phyloP scores from a whole-genome alignment of 2,113 vertebrate genomes.

The Telmatochromis sp. region DNA sequence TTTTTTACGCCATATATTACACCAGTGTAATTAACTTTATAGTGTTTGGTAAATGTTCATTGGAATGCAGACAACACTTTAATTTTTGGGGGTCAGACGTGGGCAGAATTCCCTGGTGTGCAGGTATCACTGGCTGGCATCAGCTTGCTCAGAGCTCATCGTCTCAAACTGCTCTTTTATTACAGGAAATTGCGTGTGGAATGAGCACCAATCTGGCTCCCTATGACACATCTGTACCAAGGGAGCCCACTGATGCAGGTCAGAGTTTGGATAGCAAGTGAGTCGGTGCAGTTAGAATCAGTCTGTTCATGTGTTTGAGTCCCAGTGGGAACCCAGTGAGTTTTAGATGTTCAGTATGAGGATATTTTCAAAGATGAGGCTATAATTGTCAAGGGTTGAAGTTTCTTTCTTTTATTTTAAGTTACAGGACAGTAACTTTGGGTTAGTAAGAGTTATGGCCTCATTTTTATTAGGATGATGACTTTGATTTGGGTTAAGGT shows the following conservation, averaged over 20 bases:
- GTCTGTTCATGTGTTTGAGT: not conserved
- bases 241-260: slow-evolving; percentile 19
- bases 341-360: not conserved
- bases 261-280: not conserved
- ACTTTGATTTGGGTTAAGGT: not conserved
- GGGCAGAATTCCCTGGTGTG: slow-evolving; percentile 22
- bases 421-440: not conserved
- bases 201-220: slow-evolving; percentile 25
- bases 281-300: not conserved
- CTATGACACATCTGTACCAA: slow-evolving; percentile 9
- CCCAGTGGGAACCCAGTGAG: not conserved
- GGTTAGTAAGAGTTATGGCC: not conserved
- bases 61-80: not conserved
- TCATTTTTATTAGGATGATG: not conserved
- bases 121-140: slow-evolving; percentile 49
- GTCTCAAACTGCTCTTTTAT: slow-evolving; percentile 51
- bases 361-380: not conserved
- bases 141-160: slow-evolving; percentile 22
- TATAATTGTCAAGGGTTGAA: not conserved
- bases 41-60: not conserved
- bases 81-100: not conserved
- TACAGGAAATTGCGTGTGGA: slow-evolving; percentile 57
- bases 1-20: not conserved
- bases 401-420: not conserved
- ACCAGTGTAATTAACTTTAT: not conserved